These are phyloP conservation scores for Rhyacophila evoluta DNA, from an alignment of 2,888 invertebrate genomes.

Conservation along the genomic window DNA sequence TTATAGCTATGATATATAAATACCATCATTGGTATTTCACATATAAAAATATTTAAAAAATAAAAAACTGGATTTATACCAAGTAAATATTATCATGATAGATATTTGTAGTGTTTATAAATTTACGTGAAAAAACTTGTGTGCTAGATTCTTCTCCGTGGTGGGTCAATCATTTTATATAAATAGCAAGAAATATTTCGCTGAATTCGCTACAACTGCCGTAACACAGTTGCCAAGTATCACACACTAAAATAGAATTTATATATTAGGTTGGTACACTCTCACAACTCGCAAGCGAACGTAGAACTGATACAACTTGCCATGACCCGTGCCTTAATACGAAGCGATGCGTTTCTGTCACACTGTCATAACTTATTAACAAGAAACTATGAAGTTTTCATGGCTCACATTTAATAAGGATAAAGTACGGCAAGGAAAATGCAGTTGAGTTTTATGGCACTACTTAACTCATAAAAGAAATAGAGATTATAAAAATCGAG, in stretches of 20 bases:
- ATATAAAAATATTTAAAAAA: no score
- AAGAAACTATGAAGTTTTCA: conserved; percentile 4
- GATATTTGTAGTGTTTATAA: no score
- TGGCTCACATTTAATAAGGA: background rate
- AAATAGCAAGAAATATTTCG: background rate
- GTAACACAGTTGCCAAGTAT: background rate
- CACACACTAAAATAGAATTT: conserved; percentile 8
- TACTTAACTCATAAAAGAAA: no score
- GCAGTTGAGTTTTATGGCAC: background rate
- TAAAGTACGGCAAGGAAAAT: background rate
- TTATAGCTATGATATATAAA: no score
- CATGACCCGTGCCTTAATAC: conserved; percentile 5
- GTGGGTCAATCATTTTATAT: no score
- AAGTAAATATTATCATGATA: no score
- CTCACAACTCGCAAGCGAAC: background rate
- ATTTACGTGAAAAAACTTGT: no score
- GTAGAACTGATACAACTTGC: background rate
- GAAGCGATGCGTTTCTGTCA: conserved; percentile 17
- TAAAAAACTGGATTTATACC: no score
- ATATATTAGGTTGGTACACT: background rate
- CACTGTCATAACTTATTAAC: conserved; percentile 6
- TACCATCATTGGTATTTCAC: no score
- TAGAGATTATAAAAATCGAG: no score
- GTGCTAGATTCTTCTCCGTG: no score
- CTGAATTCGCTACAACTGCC: background rate